Evolutionary conservation across 2,888 invertebrate species (phyloP), one percentile per base, ranked within the genome.

Genomic region (Coleophora deauratella): DNA sequence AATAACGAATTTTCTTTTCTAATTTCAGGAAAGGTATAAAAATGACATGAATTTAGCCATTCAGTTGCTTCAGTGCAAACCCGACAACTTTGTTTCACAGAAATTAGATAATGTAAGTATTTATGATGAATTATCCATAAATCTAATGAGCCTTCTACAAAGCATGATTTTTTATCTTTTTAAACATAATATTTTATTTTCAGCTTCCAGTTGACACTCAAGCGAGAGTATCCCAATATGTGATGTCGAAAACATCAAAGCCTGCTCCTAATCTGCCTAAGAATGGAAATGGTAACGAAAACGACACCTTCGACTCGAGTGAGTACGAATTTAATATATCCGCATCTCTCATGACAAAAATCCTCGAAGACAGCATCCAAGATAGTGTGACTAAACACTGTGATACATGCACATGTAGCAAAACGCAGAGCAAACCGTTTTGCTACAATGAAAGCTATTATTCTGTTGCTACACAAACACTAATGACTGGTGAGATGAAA

Each of bases 41-140:
- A 94, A 93, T 65, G 98, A 98, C 72, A 96, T 97, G 70, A 95
- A 93, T 75, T 82, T 96, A 65, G 97, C 97, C 47, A 96, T 97
- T 55, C 96, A 97, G 76, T 87, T 98, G 59, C 86, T 98, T 40
- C 97, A 98, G 71, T 97, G 97, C 75, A 97, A 97, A 69, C 97
- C 97, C 53, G 94, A 95, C 52, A 95, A 95, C 80, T 98, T 97
- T 87, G 93, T 97, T 46, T 91, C 96, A 35, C 97, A 97, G 66
- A 95, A 93, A 79, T 90, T 95, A 61, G 95, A 95, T 70, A 91
- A 92, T 76, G 96, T 96, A 88, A 91, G 92, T 89, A 56, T 46
- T 21, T n/a, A n/a, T n/a, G n/a, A n/a, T n/a, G n/a, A n/a, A n/a
- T n/a, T n/a, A n/a, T n/a, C n/a, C 52, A 47, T 38, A 49, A 41